These are phyloP conservation scores for Rhinoderma darwinii DNA, from an alignment of 2,113 vertebrate genomes.

Conservation along the genomic window DNA sequence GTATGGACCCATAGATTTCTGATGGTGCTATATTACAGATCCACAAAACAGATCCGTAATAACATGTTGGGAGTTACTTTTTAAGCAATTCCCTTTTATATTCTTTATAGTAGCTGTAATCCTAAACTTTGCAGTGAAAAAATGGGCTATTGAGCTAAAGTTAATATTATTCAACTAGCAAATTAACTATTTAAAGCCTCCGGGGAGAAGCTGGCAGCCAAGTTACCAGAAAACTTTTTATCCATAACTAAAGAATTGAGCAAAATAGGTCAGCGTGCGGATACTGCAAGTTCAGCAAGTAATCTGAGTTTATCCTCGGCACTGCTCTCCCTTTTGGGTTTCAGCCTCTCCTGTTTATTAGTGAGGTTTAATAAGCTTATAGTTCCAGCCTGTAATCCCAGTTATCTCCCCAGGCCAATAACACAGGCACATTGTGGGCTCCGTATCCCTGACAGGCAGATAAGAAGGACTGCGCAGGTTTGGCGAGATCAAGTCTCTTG, in stretches of 20 bases:
- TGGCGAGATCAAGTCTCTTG: conserved; percentile 23
- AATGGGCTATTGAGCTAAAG: not conserved
- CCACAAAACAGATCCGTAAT: too few relatives aligned
- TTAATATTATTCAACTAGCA: too few relatives aligned
- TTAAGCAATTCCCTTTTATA: not conserved
- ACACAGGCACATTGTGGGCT: not conserved
- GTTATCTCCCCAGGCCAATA: conserved; percentile 34
- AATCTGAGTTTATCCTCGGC: conserved; percentile 1
- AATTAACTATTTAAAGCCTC: not conserved
- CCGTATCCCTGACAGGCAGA: conserved; percentile 9
- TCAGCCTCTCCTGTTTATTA: conserved; percentile 31
- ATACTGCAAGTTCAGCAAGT: conserved; percentile 25
- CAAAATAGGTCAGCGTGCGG: conserved; percentile 43
- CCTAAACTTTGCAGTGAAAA: not conserved
- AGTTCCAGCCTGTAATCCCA: conserved; percentile 22
- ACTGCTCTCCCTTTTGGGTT: not conserved
- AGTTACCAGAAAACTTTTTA: conserved; percentile 7
- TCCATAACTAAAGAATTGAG: not conserved
- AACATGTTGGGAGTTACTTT: not conserved
- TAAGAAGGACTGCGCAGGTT: not conserved
- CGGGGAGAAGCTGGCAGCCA: not conserved
- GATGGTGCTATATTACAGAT: too few relatives aligned
- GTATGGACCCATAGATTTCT: too few relatives aligned
- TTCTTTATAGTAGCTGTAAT: not conserved
- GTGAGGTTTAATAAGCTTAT: conserved; percentile 49